Evolutionary conservation across 2,888 invertebrate genomes (phyloP).

Genomic region (Eueremaeus valkanovi): DNA sequence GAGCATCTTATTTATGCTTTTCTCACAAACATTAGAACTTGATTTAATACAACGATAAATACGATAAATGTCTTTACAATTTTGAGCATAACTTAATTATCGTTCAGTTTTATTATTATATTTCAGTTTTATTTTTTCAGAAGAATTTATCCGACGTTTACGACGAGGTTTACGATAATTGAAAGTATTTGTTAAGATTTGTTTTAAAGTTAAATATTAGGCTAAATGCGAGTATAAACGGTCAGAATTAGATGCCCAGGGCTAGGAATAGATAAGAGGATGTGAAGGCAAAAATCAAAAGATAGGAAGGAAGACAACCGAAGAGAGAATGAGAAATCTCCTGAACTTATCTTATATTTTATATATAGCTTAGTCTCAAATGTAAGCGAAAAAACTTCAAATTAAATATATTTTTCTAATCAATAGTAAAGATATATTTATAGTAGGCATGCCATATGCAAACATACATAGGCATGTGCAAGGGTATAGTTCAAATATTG

Average conservation of each 20-base stretch:
- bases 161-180: conserved; percentile 24
- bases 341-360: no score
- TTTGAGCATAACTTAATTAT: conserved; percentile 18
- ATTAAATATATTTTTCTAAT: no score
- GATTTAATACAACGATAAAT: conserved; percentile 7
- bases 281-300: background rate
- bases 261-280: no score
- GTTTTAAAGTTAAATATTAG: background rate
- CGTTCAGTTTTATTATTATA: background rate
- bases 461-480: no score
- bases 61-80: conserved; percentile 1
- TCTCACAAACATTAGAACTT: background rate
- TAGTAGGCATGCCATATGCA: no score
- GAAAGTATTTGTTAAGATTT: conserved; percentile 13
- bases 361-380: no score
- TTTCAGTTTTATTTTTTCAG: no score
- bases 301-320: no score
- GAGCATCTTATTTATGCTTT: background rate
- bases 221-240: background rate
- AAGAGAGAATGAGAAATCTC: no score
- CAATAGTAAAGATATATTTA: no score
- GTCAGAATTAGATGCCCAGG: background rate
- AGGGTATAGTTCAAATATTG: no score
- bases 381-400: no score
- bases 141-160: background rate